Evolutionary conservation across 2,113 vertebrate genomes (phyloP).

Genomic region (Equus quagga): DNA sequence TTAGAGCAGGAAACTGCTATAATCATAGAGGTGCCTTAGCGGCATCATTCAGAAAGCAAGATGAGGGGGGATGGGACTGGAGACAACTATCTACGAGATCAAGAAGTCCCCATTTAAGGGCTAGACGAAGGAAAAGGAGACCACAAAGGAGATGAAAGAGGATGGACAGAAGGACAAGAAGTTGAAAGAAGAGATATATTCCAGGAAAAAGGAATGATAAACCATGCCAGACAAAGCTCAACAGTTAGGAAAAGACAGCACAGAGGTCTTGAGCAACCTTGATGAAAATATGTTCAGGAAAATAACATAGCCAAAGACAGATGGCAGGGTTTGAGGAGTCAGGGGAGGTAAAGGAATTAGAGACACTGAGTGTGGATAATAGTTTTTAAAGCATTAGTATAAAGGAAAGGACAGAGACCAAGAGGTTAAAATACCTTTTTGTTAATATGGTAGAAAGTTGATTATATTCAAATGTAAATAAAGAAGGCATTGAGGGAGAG

Average conservation of each 20-base stretch:
- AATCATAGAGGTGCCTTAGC: background rate
- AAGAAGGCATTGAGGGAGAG: background rate
- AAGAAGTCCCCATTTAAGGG: background rate
- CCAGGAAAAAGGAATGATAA: background rate
- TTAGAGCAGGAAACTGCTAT: background rate
- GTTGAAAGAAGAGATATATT: background rate
- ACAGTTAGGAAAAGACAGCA: background rate
- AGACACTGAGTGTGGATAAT: background rate
- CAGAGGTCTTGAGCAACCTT: background rate
- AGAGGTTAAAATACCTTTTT: background rate
- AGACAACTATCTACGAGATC: background rate
- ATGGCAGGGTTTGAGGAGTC: background rate
- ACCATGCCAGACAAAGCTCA: no score
- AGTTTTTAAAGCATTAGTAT: background rate
- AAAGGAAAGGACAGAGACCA: background rate
- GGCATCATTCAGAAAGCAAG: background rate
- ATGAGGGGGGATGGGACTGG: no score
- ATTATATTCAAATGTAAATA: background rate
- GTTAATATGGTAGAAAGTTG: background rate
- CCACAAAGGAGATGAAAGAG: background rate
- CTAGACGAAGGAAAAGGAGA: background rate
- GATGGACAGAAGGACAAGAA: background rate
- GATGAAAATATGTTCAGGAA: background rate
- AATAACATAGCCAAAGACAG: background rate
- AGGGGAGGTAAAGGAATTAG: background rate